Conservation (phyloP, 2,113 vertebrate genomes). For the Oreochromis spilurus region DNA sequence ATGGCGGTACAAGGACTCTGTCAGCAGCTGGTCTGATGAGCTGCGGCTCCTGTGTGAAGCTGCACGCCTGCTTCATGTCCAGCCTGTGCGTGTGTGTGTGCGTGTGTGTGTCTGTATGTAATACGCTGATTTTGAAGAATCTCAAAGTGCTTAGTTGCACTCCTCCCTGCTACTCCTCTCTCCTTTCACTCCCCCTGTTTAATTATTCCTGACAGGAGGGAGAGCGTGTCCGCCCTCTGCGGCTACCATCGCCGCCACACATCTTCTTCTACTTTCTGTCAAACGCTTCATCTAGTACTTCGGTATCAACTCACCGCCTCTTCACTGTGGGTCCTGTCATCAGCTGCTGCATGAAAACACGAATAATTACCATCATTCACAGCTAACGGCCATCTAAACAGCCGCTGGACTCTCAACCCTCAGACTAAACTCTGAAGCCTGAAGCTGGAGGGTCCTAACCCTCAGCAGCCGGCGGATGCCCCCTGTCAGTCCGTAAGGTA, state of each 20-base stretch:
- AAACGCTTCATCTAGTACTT: background rate
- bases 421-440: background rate
- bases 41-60: background rate
- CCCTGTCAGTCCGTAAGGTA: background rate
- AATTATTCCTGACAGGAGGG: constrained; percentile 57
- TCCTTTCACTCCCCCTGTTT: constrained; percentile 39
- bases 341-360: background rate
- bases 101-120: background rate
- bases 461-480: background rate
- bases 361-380: background rate
- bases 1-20: background rate
- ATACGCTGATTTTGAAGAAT: constrained; percentile 35
- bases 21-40: background rate
- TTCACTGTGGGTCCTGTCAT: background rate
- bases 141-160: constrained; percentile 41
- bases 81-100: background rate
- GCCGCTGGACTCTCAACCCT: background rate
- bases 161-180: constrained; percentile 17
- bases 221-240: background rate
- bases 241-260: background rate
- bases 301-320: background rate
- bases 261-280: background rate
- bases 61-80: background rate
- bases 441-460: background rate
- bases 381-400: background rate